Base-by-base conservation (phyloP, 2,797 vertebrate genomes). In the Myotis findleyi region DNA sequence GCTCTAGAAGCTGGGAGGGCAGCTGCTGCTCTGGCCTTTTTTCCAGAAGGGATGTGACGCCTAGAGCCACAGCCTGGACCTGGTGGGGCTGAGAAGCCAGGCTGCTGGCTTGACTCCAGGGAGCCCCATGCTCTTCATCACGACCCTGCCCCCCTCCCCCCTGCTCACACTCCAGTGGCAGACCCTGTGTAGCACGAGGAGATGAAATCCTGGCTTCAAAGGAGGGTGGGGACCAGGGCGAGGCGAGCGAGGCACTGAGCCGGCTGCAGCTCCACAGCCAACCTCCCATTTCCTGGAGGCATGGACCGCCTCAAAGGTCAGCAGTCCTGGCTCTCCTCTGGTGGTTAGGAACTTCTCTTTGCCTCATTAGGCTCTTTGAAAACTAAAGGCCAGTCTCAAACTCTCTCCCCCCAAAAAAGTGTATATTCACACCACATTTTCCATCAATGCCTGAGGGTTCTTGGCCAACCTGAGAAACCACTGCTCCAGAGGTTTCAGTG, bases 391-490 rank as follows among this genome's bases (percentile, higher is more conserved):
- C 11, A 79, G 14, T 66, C 25, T n/a, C 5, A 3, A n/a, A 51
- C 30, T 59, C 59, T 86, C 53, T 89, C 38, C 75, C 75, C 30
- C 16, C 51, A 64, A 68, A 68, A 36, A 33, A 82, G 33, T n/a
- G 7, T 21, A 53, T n/a, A 25, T 33, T 83, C 82, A 95, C 44
- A 79, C 30, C 81, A 79, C 27, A 83, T 83, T 87, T 93, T 51
- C 66, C 57, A 79, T 27, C 33, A 71, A 51, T 41, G 20, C 27
- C 6, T 7, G 16, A n/a, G 72, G 30, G 41, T 55, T 85, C 77
- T 87, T 64, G 86, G 55, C 79, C 21, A 81, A 69, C 87, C 77
- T 73, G 81, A 57, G 80, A 95, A 93, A 64, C 23, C 53, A 89
- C 4, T 30, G 59, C 77, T 85, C 66, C 72, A 73, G 77, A 93